A percentile compares a stretch with the other conserved stretches of the same genome.
phyloP scores from a whole-genome alignment of 1,140 invertebrate genomes.

The Whitmania pigra region DNA sequence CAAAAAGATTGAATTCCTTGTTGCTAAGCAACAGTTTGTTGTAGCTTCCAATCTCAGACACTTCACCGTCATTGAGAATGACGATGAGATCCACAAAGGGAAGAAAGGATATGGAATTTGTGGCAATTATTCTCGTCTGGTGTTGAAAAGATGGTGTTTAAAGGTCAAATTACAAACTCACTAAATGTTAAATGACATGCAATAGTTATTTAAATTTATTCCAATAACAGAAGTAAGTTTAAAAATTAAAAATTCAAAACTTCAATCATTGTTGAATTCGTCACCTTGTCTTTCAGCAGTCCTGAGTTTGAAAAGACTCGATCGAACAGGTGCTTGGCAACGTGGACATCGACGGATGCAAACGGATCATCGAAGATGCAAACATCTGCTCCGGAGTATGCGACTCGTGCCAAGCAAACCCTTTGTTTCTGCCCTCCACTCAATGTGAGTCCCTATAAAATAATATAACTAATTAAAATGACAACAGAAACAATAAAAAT shows the following conservation, averaged over 20 bases:
- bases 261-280: neutral
- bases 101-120: neutral
- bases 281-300: neutral
- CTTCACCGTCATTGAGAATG: neutral
- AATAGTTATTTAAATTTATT: too few species aligned
- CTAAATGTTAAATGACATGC: too few species aligned
- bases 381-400: conserved; percentile 49
- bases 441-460: conserved; percentile 34
- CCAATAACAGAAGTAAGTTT: neutral
- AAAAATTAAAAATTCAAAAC: neutral
- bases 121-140: conserved; percentile 7
- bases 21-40: too few species aligned
- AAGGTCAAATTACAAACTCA: neutral
- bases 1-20: too few species aligned
- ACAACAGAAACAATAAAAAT: neutral
- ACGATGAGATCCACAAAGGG: conserved; percentile 5
- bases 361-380: conserved; percentile 49
- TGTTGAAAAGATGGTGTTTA: neutral
- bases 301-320: neutral
- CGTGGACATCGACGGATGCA: conserved; percentile 39
- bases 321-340: conserved; percentile 35
- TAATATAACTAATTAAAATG: neutral
- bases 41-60: too few species aligned
- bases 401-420: conserved; percentile 42
- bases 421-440: conserved; percentile 47